Evolutionary conservation across 2,113 vertebrate genomes (phyloP).

Genomic region (Caloenas nicobarica): DNA sequence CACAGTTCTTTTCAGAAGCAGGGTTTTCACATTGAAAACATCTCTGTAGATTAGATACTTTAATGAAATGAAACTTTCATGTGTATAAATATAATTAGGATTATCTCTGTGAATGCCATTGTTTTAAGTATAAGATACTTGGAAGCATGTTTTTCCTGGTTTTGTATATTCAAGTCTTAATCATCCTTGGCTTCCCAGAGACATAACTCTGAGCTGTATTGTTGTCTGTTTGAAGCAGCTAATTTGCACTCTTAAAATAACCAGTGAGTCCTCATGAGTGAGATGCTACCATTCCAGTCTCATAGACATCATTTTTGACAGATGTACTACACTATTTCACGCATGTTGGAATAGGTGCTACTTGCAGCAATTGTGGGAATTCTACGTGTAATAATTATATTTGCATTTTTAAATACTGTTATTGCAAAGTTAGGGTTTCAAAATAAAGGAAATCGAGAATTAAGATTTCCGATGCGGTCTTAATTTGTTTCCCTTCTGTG

Average conservation of each 20-base stretch:
- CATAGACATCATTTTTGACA: neutral
- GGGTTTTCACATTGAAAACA: neutral
- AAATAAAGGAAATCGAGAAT: neutral
- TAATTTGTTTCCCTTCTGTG: neutral
- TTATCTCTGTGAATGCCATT: neutral
- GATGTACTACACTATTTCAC: neutral
- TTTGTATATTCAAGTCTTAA: neutral
- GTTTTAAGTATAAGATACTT: neutral
- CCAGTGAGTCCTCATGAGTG: neutral
- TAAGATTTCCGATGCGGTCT: neutral
- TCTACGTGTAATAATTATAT: neutral
- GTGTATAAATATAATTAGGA: neutral
- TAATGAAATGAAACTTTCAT: slow-evolving; percentile 14
- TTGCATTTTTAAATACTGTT: neutral
- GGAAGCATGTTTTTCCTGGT: neutral
- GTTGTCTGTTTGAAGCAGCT: neutral
- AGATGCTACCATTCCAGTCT: neutral
- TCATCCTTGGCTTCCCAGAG: slow-evolving; percentile 2
- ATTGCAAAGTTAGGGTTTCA: neutral
- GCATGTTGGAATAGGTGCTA: neutral
- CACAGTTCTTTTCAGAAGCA: slow-evolving; percentile 1
- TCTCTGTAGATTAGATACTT: neutral
- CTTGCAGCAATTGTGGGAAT: neutral
- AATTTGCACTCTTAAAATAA: neutral
- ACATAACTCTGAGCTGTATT: neutral